A percentile compares a stretch with the other conserved stretches of the same genome.
Evolutionary conservation across 2,113 vertebrate genomes (phyloP).

Genomic region (Cyanoliseus patagonus): DNA sequence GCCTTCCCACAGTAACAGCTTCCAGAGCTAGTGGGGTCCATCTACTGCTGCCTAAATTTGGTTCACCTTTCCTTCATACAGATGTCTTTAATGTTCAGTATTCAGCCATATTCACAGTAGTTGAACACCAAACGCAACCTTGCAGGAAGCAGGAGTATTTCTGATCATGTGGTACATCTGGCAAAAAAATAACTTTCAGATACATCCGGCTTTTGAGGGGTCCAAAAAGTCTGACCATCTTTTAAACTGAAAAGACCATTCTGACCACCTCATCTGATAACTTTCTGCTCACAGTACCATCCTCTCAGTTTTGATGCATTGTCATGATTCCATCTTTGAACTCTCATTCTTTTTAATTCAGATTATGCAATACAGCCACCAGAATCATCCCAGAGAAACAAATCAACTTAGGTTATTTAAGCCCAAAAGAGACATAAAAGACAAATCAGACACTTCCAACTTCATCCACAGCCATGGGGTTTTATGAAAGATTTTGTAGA

Average conservation of each 20-base stretch:
- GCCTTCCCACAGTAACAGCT: not conserved
- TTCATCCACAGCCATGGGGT: not conserved
- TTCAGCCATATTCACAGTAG: not conserved
- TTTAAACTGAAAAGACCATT: not conserved
- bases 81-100: not conserved
- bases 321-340: not conserved
- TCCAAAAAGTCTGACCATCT: not conserved
- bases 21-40: not conserved
- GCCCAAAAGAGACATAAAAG: not conserved
- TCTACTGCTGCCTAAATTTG: not conserved
- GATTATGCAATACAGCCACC: not conserved
- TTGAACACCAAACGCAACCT: not conserved
- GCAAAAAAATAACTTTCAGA: not conserved
- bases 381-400: not conserved
- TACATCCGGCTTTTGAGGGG: not conserved
- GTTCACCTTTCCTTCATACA: not conserved
- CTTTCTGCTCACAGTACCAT: not conserved
- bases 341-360: not conserved
- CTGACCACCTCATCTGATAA: not conserved
- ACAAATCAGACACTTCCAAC: not conserved
- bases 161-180: not conserved
- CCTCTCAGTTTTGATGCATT: not conserved
- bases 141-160: not conserved
- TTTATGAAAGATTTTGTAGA: not conserved
- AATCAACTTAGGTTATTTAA: conserved; percentile 7